phyloP scores from a whole-genome alignment of 2,113 vertebrate species.

The Peromyscus maniculatus region DNA sequence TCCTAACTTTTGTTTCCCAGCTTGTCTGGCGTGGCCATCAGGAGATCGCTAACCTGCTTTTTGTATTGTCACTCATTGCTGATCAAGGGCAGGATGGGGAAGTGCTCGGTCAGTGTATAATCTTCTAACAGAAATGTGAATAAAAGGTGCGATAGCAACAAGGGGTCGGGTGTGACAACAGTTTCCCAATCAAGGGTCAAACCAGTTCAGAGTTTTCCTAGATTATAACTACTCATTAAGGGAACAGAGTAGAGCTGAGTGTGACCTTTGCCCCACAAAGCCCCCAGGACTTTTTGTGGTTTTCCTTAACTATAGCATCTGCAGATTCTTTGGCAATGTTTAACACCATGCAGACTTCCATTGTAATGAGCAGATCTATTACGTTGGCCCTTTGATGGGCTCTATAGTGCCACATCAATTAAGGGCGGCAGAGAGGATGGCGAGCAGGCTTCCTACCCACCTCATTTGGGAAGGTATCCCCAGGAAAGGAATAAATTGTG shows the following conservation, averaged over 20 bases:
- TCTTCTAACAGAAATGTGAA: conserved; percentile 67
- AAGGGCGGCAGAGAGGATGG: conserved; percentile 61
- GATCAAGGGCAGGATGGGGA: conserved; percentile 31
- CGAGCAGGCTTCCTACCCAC: conserved; percentile 60
- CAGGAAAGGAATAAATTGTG: conserved; percentile 52
- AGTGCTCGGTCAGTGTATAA: conserved; percentile 57
- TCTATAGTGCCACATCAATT: conserved; percentile 37
- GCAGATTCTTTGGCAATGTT: conserved; percentile 53
- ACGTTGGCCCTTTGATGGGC: conserved; percentile 59
- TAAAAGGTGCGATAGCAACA: conserved; percentile 65
- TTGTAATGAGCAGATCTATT: conserved; percentile 56
- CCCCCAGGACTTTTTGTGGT: not conserved
- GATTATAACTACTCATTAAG: conserved; percentile 52
- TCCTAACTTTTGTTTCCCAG: conserved; percentile 12
- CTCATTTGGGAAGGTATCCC: conserved; percentile 44
- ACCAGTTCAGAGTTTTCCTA: conserved; percentile 54
- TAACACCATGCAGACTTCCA: conserved; percentile 35
- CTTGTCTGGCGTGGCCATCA: not conserved
- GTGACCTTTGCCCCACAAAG: conserved; percentile 34
- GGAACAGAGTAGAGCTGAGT: not conserved
- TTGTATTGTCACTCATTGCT: conserved; percentile 50
- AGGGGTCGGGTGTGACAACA: conserved; percentile 32
- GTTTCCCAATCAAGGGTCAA: conserved; percentile 69
- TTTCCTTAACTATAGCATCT: conserved; percentile 59
- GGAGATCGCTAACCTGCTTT: conserved; percentile 10